Evolutionary conservation across 2,113 vertebrate species (phyloP), one percentile per base, ranked within the genome.

Genomic region (Corvus cornix): DNA sequence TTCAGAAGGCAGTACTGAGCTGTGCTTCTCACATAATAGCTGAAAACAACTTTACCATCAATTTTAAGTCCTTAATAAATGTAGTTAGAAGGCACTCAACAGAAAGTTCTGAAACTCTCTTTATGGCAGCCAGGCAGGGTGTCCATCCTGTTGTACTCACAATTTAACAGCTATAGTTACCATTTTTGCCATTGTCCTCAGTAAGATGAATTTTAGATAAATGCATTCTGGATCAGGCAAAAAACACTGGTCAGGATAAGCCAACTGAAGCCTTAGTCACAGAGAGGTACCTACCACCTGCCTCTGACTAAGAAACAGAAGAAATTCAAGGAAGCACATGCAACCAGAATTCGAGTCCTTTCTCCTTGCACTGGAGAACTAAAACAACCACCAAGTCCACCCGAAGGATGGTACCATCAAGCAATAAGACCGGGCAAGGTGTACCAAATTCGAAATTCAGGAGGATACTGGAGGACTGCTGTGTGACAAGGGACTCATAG

Each of bases 401-500:
- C 9, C 17, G 30, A 74, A 6, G 6, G 33, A 60, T 1, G 12
- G 31, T 6, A 49, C 28, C 8, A 7, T 5, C 41, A 31, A 26
- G 18, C 1, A 3, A 7, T 41, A 23, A 46, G 62, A 44, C 48
- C 4, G 5, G 17, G 17, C 39, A 68, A 72, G 16, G 19, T 1
- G 4, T 35, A 56, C 13, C 33, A 30, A n/a, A 27, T 5, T 19
- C 10, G 28, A n/a, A 78, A 31, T 16, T 19, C 35, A 16, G 2
- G 0, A 27, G 21, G 37, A 26, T 11, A 11, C 23, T 30, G 10
- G 14, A 44, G 46, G 27, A 44, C 14, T 63, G 39, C 28, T 31
- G 26, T 7, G 68, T 33, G n/a, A 35, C 41, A 39, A 27, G 44
- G 22, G 18, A 63, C 22, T 39, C 2, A 1, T 0, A 1, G 8